A percentile compares a stretch with the other conserved stretches of the same genome.
Evolutionary conservation across 1,140 invertebrate genomes (phyloP).

Genomic region (Drosophila nebulosa): DNA sequence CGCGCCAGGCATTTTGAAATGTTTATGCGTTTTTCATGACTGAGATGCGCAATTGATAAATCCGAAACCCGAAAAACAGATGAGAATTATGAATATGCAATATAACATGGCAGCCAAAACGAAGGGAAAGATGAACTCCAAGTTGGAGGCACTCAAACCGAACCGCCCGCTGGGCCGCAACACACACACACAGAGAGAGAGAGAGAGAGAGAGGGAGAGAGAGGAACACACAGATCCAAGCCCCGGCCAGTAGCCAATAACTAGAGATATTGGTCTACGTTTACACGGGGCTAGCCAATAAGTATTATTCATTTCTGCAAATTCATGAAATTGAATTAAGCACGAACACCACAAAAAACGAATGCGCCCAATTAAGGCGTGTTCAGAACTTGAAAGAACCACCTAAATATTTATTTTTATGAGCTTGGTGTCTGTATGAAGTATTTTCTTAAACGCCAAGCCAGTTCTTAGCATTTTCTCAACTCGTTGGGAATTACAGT

Average conservation of each 20-base stretch:
- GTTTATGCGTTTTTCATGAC: slow-evolving; percentile 78
- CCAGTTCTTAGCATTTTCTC: too few relatives aligned
- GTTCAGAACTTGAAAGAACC: too few relatives aligned
- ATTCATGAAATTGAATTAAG: too few relatives aligned
- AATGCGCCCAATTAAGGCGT: too few relatives aligned
- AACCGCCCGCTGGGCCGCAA: neutral
- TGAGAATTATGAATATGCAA: slow-evolving; percentile 73
- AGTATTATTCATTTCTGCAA: too few relatives aligned
- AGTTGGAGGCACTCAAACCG: neutral
- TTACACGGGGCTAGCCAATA: slow-evolving; percentile 32
- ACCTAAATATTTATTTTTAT: too few relatives aligned
- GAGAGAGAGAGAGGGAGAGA: too few relatives aligned
- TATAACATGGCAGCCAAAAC: slow-evolving; percentile 19
- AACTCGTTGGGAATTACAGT: too few relatives aligned
- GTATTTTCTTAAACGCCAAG: too few relatives aligned
- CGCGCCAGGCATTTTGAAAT: slow-evolving; percentile 68
- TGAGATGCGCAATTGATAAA: slow-evolving; percentile 77
- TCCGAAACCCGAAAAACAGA: slow-evolving; percentile 43
- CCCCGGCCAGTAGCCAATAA: slow-evolving; percentile 47
- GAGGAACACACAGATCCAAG: neutral
- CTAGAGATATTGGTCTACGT: slow-evolving; percentile 27
- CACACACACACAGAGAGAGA: too few relatives aligned
- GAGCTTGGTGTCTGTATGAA: too few relatives aligned
- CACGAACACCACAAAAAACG: too few relatives aligned
- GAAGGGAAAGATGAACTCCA: neutral